Evolutionary conservation across 2,797 vertebrate genomes (phyloP).

Genomic region (Esox lucius): DNA sequence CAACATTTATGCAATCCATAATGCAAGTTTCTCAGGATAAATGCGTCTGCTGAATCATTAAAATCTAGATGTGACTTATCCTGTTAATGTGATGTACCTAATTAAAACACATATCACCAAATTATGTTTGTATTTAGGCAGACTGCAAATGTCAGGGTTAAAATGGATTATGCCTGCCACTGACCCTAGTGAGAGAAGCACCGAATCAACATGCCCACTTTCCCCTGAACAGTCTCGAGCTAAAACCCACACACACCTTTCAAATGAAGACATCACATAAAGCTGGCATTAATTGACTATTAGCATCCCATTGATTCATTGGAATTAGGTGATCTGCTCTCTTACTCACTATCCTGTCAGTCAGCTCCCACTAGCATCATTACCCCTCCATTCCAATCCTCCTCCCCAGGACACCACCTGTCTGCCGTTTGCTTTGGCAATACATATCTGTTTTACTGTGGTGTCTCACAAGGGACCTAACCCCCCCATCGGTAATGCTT

Average conservation of each 20-base stretch:
- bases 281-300: slow-evolving; percentile 13
- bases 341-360: background rate
- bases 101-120: background rate
- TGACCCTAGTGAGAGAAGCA: background rate
- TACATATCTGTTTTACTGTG: background rate
- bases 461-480: too few relatives aligned
- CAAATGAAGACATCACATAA: slow-evolving; percentile 18
- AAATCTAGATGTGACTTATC: too few relatives aligned
- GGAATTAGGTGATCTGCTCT: background rate
- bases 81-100: background rate
- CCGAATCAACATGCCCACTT: background rate
- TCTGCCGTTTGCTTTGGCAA: too few relatives aligned
- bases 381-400: slow-evolving; percentile 66
- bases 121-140: background rate
- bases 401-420: slow-evolving; percentile 25
- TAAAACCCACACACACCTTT: slow-evolving; percentile 27
- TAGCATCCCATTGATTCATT: background rate
- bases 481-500: too few relatives aligned
- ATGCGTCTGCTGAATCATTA: too few relatives aligned
- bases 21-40: too few relatives aligned
- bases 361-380: slow-evolving; percentile 25
- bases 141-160: background rate
- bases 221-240: background rate
- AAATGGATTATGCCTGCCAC: background rate
- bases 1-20: too few relatives aligned